These are phyloP conservation scores for Oeneis ivallda DNA, from an alignment of 2,888 invertebrate genomes.

Conservation along the genomic window DNA sequence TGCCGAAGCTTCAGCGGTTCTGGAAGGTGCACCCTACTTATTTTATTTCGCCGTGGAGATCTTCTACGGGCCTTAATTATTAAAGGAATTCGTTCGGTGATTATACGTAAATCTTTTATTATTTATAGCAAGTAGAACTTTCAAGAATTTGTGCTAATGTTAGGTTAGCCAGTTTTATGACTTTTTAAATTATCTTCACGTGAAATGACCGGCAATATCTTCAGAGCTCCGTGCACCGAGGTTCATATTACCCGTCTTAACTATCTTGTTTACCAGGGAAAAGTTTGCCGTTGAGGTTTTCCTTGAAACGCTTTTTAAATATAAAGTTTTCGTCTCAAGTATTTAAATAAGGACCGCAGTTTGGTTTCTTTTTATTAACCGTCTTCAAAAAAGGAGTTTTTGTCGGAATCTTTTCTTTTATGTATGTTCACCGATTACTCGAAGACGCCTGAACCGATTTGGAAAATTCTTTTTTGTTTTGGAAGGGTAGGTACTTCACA, in stretches of 20 bases:
- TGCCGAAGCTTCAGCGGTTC: too few species aligned
- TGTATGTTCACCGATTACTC: too few species aligned
- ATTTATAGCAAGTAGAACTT: background rate
- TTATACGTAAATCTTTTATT: background rate
- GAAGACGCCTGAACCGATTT: too few species aligned
- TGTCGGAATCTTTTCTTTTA: too few species aligned
- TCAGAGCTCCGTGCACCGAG: background rate
- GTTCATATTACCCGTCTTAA: background rate
- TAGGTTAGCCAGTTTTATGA: background rate
- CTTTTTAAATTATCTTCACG: slow-evolving; percentile 4
- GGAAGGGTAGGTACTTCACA: too few species aligned
- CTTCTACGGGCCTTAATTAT: too few species aligned
- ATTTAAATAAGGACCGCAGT: slow-evolving; percentile 3
- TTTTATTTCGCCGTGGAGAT: too few species aligned
- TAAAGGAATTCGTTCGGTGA: too few species aligned
- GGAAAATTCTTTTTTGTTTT: too few species aligned
- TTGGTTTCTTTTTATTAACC: slow-evolving; percentile 8
- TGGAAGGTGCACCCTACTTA: too few species aligned
- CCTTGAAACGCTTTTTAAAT: background rate
- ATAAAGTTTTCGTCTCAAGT: slow-evolving; percentile 7
- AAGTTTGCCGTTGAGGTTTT: slow-evolving; percentile 2
- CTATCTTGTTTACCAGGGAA: background rate
- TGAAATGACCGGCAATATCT: slow-evolving; percentile 13
- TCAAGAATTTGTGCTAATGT: background rate
- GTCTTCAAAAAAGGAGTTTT: too few species aligned